Conservation (phyloP, 2,797 vertebrate genomes). For the Acrossocheilus fasciatus region DNA sequence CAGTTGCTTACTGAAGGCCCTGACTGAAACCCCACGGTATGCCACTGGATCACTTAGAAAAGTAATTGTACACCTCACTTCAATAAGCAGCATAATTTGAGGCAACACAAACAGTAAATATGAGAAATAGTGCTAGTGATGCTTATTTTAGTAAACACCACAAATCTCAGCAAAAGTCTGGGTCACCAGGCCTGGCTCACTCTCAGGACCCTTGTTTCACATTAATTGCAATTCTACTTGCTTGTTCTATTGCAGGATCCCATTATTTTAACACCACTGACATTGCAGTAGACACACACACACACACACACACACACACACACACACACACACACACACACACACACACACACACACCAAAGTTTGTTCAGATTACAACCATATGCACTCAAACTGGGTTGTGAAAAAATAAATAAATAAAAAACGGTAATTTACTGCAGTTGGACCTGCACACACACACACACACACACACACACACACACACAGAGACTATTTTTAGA, state of each 20-base stretch:
- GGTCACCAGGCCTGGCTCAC: not conserved
- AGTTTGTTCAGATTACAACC: conserved; percentile 15
- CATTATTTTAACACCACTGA: conserved; percentile 33
- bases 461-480: conserved; percentile 40
- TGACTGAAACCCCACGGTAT: too few relatives aligned
- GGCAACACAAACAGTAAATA: not conserved
- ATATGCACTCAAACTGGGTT: conserved; percentile 19
- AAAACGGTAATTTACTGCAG: not conserved
- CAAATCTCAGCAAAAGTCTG: conserved; percentile 10
- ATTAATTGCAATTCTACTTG: conserved; percentile 10
- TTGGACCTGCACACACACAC: conserved; percentile 44
- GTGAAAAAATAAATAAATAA: not conserved
- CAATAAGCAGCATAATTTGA: not conserved
- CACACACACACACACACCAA: conserved; percentile 31
- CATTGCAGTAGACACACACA: conserved; percentile 10
- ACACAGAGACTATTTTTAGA: conserved; percentile 51
- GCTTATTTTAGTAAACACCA: not conserved
- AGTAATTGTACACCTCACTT: not conserved
- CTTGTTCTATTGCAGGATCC: not conserved
- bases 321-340: conserved; percentile 19
- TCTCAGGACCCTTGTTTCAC: conserved; percentile 7
- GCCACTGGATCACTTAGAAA: not conserved
- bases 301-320: conserved; percentile 31
- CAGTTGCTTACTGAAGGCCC: too few relatives aligned
- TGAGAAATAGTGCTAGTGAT: not conserved